phyloP scores from a whole-genome alignment of 2,888 invertebrate genomes.

The Zelleria hepariella region DNA sequence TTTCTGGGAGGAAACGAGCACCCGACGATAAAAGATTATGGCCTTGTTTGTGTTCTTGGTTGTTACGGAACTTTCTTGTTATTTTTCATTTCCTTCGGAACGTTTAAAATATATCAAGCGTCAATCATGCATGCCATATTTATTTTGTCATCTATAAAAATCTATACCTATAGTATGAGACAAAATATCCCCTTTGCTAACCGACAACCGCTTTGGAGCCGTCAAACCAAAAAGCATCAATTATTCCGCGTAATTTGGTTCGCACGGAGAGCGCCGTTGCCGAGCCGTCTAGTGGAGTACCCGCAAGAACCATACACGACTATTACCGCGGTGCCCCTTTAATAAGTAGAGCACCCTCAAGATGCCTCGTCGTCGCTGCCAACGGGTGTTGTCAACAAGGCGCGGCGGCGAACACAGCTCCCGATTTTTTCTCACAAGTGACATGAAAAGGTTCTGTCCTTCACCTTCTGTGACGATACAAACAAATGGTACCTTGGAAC shows the following conservation, averaged over 20 bases:
- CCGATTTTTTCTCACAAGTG: constrained; percentile 22
- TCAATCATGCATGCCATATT: neutral
- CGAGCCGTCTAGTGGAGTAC: neutral
- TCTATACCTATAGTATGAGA: neutral
- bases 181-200: neutral
- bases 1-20: constrained; percentile 11
- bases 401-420: neutral
- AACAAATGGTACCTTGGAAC: constrained; percentile 20
- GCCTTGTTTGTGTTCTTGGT: constrained; percentile 1
- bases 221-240: constrained; percentile 25
- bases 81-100: neutral
- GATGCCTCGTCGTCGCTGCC: neutral
- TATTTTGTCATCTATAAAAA: no score
- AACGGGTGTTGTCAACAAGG: neutral
- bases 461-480: neutral
- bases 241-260: constrained; percentile 41
- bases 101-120: neutral
- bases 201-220: constrained; percentile 16
- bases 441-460: constrained; percentile 28
- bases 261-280: constrained; percentile 24
- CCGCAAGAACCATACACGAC: neutral
- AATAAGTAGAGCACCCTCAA: neutral
- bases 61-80: constrained; percentile 5
- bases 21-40: neutral
- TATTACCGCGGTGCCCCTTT: neutral